These are phyloP conservation scores for Eidolon dupreanum DNA, from an alignment of 2,797 vertebrate species.

Conservation along the genomic window DNA sequence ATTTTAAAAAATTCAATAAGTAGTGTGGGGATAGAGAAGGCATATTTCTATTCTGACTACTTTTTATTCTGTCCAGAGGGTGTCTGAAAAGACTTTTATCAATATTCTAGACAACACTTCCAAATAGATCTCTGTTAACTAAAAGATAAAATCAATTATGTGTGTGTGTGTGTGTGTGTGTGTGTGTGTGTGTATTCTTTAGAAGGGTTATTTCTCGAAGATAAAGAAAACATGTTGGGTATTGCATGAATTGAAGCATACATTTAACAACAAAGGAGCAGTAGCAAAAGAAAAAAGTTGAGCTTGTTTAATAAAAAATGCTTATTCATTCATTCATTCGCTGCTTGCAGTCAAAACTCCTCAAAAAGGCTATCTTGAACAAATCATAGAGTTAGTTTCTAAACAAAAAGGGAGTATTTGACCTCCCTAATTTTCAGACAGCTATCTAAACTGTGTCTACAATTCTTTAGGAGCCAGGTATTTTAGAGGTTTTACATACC, in stretches of 20 bases:
- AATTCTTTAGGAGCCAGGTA: neutral
- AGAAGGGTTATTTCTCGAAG: neutral
- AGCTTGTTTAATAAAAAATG: constrained; percentile 44
- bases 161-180: no score
- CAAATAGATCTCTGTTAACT: neutral
- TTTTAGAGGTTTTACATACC: neutral
- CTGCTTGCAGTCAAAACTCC: neutral
- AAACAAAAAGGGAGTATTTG: neutral
- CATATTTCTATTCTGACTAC: neutral
- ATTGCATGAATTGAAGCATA: constrained; percentile 13
- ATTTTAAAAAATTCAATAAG: neutral
- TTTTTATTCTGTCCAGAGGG: neutral
- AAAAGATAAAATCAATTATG: neutral
- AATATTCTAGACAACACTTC: neutral
- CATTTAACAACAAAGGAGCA: constrained; percentile 27
- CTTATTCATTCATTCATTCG: constrained; percentile 40
- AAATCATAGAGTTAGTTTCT: neutral
- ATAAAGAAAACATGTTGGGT: neutral
- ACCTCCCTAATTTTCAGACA: neutral
- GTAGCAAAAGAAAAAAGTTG: neutral
- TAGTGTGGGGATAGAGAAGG: neutral
- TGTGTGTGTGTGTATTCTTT: neutral
- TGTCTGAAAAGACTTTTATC: neutral
- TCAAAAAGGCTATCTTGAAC: neutral
- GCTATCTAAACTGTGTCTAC: neutral